Evolutionary conservation across 2,888 invertebrate genomes (phyloP).

Genomic region (Criorhina ranunculi): DNA sequence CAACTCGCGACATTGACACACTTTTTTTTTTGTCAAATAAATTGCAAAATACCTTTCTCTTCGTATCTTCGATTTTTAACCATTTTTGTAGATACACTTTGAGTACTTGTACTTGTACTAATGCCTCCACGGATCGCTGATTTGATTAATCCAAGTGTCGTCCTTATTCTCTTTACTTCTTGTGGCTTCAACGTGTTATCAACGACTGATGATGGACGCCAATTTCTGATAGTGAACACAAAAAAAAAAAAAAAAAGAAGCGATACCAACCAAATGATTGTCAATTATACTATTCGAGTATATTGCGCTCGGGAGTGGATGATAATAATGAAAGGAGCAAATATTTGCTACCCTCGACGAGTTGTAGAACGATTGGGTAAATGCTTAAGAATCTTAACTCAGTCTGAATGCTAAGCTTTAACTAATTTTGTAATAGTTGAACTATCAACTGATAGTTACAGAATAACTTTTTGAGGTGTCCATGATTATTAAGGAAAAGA

Average conservation of each 20-base stretch:
- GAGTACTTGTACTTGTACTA: not conserved
- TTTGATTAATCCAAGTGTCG: not conserved
- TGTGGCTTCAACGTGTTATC: constrained; percentile 48
- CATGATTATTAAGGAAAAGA: not conserved
- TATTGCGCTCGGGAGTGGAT: constrained; percentile 13
- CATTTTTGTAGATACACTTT: constrained; percentile 75
- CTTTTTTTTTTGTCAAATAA: not conserved
- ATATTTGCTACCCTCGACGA: constrained; percentile 32
- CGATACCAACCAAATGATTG: constrained; percentile 5
- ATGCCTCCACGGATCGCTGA: not conserved
- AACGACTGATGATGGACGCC: constrained; percentile 59
- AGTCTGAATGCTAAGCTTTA: no score
- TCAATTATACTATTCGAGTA: no score
- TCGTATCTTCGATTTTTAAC: constrained; percentile 83
- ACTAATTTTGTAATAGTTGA: constrained; percentile 1
- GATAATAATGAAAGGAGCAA: constrained; percentile 50
- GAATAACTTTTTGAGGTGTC: not conserved
- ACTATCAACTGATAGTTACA: not conserved
- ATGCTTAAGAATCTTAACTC: not conserved
- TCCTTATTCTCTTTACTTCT: constrained; percentile 23
- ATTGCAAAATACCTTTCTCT: constrained; percentile 78
- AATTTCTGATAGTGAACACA: constrained; percentile 18
- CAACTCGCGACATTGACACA: constrained; percentile 14
- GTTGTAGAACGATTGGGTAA: constrained; percentile 4
- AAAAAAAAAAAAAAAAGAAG: constrained; percentile 4